Base-by-base conservation (phyloP, 2,888 invertebrate genomes). In the Netelia fuscicornis region DNA sequence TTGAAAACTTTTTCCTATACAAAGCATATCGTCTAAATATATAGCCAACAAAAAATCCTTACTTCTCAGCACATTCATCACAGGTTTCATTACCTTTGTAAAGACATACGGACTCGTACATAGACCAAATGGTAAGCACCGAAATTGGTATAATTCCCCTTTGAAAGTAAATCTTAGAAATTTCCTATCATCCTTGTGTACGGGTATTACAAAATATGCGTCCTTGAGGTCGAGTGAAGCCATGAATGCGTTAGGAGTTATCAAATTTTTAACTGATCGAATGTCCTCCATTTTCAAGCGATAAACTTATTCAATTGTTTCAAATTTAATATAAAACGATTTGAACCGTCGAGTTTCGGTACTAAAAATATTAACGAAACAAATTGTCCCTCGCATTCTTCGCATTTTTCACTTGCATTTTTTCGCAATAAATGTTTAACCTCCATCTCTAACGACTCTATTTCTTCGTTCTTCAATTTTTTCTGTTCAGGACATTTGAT, bases 21-120 rank as follows among this genome's bases (percentile, higher is more conserved):
- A 79, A 13, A 80, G 11, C 30, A 72, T 54, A 56, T 74, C 74
- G 17, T 62, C 62, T 48, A 74, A 25, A 74, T 74, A 74, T 30
- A 74, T 74, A 64, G 48, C 25, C 23, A 62, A 62, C 17, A 74
- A 20, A 64, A 74, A 64, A 48, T 52, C 62, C n/a, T 62, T 42
- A 23, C 48, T 13, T 23, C 74, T 62, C 13, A 71, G n/a, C n/a
- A 56, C 56, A 56, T 30, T 56, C 13, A 71, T 56, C 3, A 71
- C 71, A 13, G 56, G 71, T 30, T 71, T 58, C 71, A 58, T 71
- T 37, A 71, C 37, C 17, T 71, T 71, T 13, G 71, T 42, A 42
- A 71, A 71, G 2, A 64, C 64, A 13, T 64, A 64, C 30, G 64
- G 64, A 30, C 30, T 3, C 3, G 64, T 64, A 64, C 30, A 56